Evolutionary conservation across 2,797 vertebrate genomes (phyloP).

Genomic region (Acanthornis magna): DNA sequence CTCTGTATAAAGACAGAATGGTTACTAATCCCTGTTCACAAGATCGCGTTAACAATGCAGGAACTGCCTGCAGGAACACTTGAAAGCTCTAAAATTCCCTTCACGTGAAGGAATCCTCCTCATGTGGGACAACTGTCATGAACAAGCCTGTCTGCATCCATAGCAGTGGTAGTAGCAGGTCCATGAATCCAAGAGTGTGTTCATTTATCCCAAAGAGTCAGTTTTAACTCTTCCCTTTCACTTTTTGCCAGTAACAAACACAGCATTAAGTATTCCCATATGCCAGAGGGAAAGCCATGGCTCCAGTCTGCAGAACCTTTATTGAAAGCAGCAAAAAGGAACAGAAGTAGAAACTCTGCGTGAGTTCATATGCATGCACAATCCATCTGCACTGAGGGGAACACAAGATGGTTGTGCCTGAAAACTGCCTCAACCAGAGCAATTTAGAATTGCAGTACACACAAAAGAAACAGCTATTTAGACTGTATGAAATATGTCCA

Average conservation of each 20-base stretch:
- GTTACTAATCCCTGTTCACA: not conserved
- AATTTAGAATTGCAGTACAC: not conserved
- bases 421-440: not conserved
- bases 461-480: not conserved
- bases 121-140: not conserved
- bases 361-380: not conserved
- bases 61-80: not conserved
- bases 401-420: not conserved
- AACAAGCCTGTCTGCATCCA: not conserved
- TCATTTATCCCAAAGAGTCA: not conserved
- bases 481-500: not conserved
- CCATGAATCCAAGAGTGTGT: not conserved
- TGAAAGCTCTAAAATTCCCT: not conserved
- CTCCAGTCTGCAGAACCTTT: not conserved
- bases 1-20: not conserved
- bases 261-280: not conserved
- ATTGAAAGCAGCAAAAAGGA: not conserved
- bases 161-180: not conserved
- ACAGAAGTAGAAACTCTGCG: not conserved
- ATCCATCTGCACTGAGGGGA: not conserved
- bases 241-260: not conserved
- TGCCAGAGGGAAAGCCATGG: not conserved
- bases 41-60: not conserved
- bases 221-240: not conserved
- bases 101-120: not conserved